These are phyloP conservation scores for Dendrocincla tyrannina DNA, from an alignment of 2,797 vertebrate genomes.

Conservation along the genomic window DNA sequence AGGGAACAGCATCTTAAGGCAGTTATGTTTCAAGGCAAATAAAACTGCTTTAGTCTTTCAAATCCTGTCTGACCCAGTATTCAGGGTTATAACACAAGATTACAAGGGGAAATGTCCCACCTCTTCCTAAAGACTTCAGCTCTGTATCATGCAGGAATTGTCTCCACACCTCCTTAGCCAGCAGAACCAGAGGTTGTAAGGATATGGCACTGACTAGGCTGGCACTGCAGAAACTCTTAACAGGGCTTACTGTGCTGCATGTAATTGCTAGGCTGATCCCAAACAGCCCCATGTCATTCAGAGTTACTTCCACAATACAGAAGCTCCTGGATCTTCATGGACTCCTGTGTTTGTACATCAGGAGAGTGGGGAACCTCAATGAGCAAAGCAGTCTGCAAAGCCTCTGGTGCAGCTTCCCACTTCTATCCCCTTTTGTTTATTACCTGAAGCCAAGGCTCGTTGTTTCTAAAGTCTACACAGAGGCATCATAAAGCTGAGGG, in stretches of 20 bases:
- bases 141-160: background rate
- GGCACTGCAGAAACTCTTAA: background rate
- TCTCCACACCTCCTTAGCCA: background rate
- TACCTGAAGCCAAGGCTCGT: slow-evolving; percentile 52
- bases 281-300: background rate
- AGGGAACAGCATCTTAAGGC: background rate
- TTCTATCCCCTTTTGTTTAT: slow-evolving; percentile 35
- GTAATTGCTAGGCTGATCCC: background rate
- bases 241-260: background rate
- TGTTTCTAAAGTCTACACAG: slow-evolving; percentile 59
- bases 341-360: background rate
- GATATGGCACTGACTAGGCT: background rate
- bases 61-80: background rate
- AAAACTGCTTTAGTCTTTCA: background rate
- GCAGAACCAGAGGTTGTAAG: background rate
- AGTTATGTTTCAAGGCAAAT: background rate
- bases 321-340: background rate
- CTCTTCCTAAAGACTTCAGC: background rate
- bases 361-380: background rate
- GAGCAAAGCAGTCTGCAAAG: slow-evolving; percentile 4
- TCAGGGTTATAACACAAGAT: background rate
- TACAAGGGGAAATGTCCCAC: background rate
- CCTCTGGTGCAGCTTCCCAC: background rate
- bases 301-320: background rate
- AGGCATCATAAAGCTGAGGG: slow-evolving; percentile 62